These are phyloP conservation scores for Coelopa frigida DNA, from an alignment of 1,140 invertebrate genomes.

Conservation along the genomic window DNA sequence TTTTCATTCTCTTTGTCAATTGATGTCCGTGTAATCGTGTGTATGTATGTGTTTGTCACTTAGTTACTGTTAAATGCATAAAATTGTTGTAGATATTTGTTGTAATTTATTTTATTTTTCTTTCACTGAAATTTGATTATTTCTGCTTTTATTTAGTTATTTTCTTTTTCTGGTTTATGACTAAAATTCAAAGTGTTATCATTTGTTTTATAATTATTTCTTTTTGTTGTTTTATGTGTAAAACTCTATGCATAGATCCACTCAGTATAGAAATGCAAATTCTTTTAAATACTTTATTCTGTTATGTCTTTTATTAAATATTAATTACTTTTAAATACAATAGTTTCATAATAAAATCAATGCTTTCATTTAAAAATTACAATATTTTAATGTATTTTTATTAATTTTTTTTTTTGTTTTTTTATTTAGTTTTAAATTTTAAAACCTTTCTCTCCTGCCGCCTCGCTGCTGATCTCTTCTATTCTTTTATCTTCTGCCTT, in stretches of 20 bases:
- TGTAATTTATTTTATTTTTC: too few species aligned
- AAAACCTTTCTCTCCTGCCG: neutral
- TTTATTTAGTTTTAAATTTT: too few species aligned
- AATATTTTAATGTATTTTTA: neutral
- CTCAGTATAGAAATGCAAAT: too few species aligned
- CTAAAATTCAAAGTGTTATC: neutral
- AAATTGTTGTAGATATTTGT: slow-evolving; percentile 2
- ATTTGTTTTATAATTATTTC: slow-evolving; percentile 2
- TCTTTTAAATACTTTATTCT: too few species aligned
- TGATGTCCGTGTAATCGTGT: neutral
- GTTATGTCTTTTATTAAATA: too few species aligned
- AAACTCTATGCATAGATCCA: too few species aligned
- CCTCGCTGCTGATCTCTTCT: neutral
- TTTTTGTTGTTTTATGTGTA: neutral
- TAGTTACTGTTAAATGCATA: slow-evolving; percentile 1
- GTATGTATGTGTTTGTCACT: neutral
- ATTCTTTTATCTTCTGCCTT: neutral
- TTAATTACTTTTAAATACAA: neutral
- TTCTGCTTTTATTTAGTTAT: neutral
- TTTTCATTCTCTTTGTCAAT: neutral
- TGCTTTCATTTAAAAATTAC: neutral
- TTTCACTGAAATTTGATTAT: too few species aligned
- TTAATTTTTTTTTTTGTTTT: neutral
- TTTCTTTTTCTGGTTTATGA: neutral
- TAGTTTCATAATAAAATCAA: neutral